Evolutionary conservation across 2,797 vertebrate genomes (phyloP), one percentile per base, ranked within the genome.

Genomic region (Clarias platycephalus): DNA sequence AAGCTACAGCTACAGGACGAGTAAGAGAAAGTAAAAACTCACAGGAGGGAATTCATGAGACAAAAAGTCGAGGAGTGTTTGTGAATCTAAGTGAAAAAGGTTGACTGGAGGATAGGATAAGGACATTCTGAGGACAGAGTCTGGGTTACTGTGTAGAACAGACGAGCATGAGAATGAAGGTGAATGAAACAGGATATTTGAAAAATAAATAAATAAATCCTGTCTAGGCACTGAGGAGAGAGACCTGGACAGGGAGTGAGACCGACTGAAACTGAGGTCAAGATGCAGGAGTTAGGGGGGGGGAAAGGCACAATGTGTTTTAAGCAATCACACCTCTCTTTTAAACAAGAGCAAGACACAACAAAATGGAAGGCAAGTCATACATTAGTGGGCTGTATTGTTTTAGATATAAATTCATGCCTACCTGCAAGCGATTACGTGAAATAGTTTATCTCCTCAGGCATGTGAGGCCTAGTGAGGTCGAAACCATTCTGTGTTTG

Each of bases 1-100:
- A 87, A 34, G 82, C 78, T 76, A 74, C 58, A 78, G 80, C 88
- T 87, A 85, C 78, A 74, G 86, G 58, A 62, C 57, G 80, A 89
- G 20, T 79, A 83, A 82, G 71, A 67, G 79, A 86, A 62, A 85
- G 80, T 80, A 58, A 80, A 79, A 72, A 76, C 57, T 71, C 66
- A 82, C 53, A 31, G 58, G 26, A 63, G 68, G 58, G 40, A 22
- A 74, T 62, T 62, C 40, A 31, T 6, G 37, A 34, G 31, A 20
- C 31, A 7, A 53, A 80, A 34, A 34, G 1, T 20, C 37, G 74
- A 79, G 75, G 13, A 64, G 28, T 3, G 22, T 55, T 28, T 57
- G 60, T 55, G 28, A 80, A 83, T 16, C 28, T 12, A 71, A 10
- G 37, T 84, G 6, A 83, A 24, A 72, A 37, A 12, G 40, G 24